Conservation (phyloP, 2,888 invertebrate species). For the Drepana falcataria region DNA sequence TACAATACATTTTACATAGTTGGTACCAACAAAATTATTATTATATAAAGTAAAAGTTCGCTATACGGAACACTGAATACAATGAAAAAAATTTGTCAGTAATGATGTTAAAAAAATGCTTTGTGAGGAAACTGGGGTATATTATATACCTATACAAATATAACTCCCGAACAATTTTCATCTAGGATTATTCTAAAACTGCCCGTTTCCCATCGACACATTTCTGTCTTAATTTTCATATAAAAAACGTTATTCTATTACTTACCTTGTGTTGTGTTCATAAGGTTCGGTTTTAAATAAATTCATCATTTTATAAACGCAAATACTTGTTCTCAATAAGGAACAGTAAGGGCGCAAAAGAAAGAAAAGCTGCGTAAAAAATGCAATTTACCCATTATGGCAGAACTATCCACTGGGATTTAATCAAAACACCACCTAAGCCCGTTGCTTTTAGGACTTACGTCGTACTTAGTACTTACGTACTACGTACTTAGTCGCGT, state of each 20-base stretch:
- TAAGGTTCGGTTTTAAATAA: too few species aligned
- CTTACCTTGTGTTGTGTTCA: constrained; percentile 41
- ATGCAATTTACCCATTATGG: constrained; percentile 21
- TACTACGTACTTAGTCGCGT: too few species aligned
- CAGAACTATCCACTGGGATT: constrained; percentile 48
- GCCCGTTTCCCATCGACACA: constrained; percentile 21
- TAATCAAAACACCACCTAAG: constrained; percentile 30
- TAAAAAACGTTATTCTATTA: constrained; percentile 33
- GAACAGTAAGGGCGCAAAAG: too few species aligned
- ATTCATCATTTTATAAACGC: too few species aligned
- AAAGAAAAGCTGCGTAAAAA: too few species aligned
- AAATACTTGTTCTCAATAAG: too few species aligned
- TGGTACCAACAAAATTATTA: constrained; percentile 51
- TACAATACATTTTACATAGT: constrained; percentile 17
- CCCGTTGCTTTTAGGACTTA: constrained; percentile 28
- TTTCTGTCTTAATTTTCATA: constrained; percentile 31
- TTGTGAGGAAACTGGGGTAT: constrained; percentile 23
- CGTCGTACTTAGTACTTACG: too few species aligned
- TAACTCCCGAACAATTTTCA: constrained; percentile 16
- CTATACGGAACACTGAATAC: constrained; percentile 25
- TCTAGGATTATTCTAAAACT: constrained; percentile 24
- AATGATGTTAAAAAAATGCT: constrained; percentile 25
- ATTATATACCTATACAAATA: constrained; percentile 21
- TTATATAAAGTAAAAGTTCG: constrained; percentile 26
- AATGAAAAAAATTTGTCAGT: constrained; percentile 33